These are phyloP conservation scores for Collichthys lucidus DNA, from an alignment of 2,113 vertebrate genomes.

Conservation along the genomic window DNA sequence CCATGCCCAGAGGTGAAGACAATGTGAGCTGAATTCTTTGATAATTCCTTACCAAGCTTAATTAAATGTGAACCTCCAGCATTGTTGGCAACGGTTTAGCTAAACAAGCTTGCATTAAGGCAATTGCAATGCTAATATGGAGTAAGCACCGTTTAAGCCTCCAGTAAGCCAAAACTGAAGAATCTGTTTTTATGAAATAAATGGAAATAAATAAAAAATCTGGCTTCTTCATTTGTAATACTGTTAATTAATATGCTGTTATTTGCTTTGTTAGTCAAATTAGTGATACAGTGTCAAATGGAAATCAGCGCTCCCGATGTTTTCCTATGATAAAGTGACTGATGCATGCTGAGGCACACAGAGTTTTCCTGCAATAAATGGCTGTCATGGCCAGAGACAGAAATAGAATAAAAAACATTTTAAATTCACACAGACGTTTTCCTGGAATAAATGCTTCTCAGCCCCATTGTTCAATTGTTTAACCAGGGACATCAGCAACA, in stretches of 20 bases:
- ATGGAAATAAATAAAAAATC: not conserved
- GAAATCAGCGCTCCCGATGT: constrained; percentile 1
- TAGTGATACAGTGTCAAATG: constrained; percentile 5
- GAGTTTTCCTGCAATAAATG: constrained; percentile 18
- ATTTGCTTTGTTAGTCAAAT: constrained; percentile 8
- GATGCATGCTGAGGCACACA: constrained; percentile 9
- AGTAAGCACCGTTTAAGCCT: constrained; percentile 34
- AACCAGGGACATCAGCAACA: not conserved
- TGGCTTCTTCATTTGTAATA: constrained; percentile 7
- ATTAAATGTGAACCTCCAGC: constrained; percentile 67
- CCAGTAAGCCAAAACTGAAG: constrained; percentile 15
- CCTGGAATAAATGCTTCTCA: not conserved
- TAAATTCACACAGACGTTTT: constrained; percentile 9
- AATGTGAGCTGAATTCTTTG: constrained; percentile 47
- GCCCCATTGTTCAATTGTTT: constrained; percentile 22
- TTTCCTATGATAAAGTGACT: not conserved
- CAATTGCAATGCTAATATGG: constrained; percentile 50
- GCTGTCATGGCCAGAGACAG: constrained; percentile 20
- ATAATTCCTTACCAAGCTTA: constrained; percentile 68
- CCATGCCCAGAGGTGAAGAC: constrained; percentile 45
- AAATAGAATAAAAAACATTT: constrained; percentile 31
- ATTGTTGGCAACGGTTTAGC: constrained; percentile 49
- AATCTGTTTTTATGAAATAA: constrained; percentile 31
- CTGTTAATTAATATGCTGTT: constrained; percentile 20
- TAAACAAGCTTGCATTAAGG: constrained; percentile 62